These are phyloP conservation scores for Leptopilina syphax DNA, from an alignment of 2,888 invertebrate genomes.

Conservation along the genomic window DNA sequence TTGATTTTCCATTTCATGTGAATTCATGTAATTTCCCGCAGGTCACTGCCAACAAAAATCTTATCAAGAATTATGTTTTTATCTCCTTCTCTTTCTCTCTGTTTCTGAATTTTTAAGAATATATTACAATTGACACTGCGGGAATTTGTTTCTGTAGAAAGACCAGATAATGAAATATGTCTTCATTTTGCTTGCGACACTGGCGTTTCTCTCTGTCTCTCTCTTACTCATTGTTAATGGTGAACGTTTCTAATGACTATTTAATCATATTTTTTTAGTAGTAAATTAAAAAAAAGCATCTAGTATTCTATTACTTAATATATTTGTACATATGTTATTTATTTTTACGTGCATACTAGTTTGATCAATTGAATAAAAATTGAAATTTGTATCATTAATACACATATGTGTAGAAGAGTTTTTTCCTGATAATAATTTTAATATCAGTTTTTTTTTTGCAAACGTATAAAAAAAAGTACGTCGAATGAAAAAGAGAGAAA, in stretches of 20 bases:
- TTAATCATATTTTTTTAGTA: neutral
- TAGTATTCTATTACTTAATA: too few species aligned
- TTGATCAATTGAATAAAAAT: too few species aligned
- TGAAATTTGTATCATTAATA: too few species aligned
- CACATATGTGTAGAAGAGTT: too few species aligned
- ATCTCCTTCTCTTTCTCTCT: neutral
- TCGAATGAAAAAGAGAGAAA: neutral
- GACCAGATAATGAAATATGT: conserved; percentile 8
- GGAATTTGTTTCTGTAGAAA: conserved; percentile 18
- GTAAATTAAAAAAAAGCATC: too few species aligned
- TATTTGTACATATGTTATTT: too few species aligned
- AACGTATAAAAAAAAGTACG: neutral
- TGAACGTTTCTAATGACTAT: neutral
- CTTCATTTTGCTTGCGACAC: neutral
- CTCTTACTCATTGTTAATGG: too few species aligned
- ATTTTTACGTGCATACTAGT: too few species aligned
- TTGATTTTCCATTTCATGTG: neutral
- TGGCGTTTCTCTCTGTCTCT: neutral
- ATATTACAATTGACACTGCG: conserved; percentile 18
- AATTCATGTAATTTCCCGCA: neutral
- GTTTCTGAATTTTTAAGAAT: neutral
- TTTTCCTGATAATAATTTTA: too few species aligned
- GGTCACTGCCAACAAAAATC: neutral
- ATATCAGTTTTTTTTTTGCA: neutral
- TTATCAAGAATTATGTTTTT: conserved; percentile 18